These are phyloP conservation scores for Chaetogeoica ovagalla DNA, from an alignment of 2,888 invertebrate species.

Conservation along the genomic window DNA sequence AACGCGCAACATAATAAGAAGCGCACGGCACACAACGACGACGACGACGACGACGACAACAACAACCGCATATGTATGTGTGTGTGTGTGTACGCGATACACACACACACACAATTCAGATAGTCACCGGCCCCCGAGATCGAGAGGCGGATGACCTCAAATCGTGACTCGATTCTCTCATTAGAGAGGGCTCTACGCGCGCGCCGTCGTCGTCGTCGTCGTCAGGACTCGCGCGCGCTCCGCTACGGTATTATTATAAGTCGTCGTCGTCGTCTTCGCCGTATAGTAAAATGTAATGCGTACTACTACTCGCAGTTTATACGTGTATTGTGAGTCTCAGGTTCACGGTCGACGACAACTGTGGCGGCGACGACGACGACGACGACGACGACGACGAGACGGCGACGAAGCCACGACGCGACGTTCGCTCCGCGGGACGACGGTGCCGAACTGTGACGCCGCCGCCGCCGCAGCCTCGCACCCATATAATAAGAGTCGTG, in stretches of 20 bases:
- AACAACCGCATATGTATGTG: background rate
- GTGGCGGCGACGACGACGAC: background rate
- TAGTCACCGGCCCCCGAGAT: constrained; percentile 13
- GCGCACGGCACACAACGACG: too few species aligned
- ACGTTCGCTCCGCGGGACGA: background rate
- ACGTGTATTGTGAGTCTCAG: constrained; percentile 8
- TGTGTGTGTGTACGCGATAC: background rate
- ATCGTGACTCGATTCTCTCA: constrained; percentile 53
- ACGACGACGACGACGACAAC: background rate
- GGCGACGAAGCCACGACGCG: background rate
- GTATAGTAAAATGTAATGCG: background rate
- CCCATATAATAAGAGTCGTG: background rate
- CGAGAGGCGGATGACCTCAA: constrained; percentile 52
- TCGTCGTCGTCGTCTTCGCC: background rate
- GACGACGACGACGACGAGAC: background rate
- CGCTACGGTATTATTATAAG: too few species aligned
- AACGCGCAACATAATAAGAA: too few species aligned
- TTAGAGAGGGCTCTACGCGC: constrained; percentile 38
- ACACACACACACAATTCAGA: constrained; percentile 14
- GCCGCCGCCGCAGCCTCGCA: background rate
- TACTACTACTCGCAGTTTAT: background rate
- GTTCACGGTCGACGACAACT: constrained; percentile 48
- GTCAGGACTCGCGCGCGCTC: background rate
- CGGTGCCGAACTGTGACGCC: background rate
- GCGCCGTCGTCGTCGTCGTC: constrained; percentile 7